A percentile compares a stretch with the other conserved stretches of the same genome.
These are phyloP conservation scores for Adelosebastes latens DNA, from an alignment of 2,797 vertebrate species.

Conservation along the genomic window DNA sequence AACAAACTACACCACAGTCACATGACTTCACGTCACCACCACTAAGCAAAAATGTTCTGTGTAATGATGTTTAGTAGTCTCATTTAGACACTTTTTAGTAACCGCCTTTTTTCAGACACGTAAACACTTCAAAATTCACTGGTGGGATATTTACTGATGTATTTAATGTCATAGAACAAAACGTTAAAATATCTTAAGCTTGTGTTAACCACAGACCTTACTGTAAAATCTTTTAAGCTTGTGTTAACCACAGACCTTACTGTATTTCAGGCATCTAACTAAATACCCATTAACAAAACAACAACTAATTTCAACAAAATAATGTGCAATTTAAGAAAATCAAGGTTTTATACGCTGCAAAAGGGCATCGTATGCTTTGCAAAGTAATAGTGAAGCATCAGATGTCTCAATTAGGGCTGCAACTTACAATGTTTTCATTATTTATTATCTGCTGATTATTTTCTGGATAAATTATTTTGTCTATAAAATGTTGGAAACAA, in stretches of 20 bases:
- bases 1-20: neutral
- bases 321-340: neutral
- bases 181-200: neutral
- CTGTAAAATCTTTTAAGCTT: too few relatives aligned
- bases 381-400: neutral
- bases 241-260: too few relatives aligned
- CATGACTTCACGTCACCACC: neutral
- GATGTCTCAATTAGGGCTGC: neutral
- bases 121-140: neutral
- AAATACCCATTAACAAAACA: neutral
- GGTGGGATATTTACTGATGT: neutral
- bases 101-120: neutral
- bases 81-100: neutral
- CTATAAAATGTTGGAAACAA: too few relatives aligned
- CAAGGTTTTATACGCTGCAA: fast-evolving
- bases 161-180: neutral
- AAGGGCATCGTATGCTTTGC: neutral
- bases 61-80: neutral
- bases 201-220: neutral
- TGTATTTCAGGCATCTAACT: too few relatives aligned
- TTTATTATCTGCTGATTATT: neutral
- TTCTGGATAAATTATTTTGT: too few relatives aligned
- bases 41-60: neutral
- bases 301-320: neutral
- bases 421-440: neutral